Percentiles rank a stretch among this genome's conserved stretches.
Evolutionary conservation across 2,888 invertebrate species (phyloP).

Genomic region (Julus scandinavius): DNA sequence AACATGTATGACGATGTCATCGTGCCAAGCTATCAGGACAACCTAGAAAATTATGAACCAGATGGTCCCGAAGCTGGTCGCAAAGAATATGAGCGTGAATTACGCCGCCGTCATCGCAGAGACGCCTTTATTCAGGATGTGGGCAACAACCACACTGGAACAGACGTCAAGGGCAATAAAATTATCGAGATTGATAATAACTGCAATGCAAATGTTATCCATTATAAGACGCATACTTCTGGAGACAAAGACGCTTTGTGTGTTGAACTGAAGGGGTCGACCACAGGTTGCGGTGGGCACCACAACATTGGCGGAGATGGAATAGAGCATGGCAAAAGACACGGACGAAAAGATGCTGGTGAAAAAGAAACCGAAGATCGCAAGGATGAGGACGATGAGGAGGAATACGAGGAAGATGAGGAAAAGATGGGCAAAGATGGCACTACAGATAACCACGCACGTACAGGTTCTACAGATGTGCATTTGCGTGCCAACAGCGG

Average conservation of each 20-base stretch:
- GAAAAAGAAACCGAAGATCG: conserved; percentile 62
- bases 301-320: not conserved
- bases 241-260: conserved; percentile 54
- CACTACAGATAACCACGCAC: conserved; percentile 36
- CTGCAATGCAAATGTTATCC: conserved; percentile 60
- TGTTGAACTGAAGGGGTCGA: conserved; percentile 40
- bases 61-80: conserved; percentile 69
- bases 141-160: conserved; percentile 57
- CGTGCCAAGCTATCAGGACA: conserved; percentile 68
- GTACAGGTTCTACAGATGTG: not conserved
- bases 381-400: conserved; percentile 56
- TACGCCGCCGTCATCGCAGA: conserved; percentile 58
- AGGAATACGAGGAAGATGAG: conserved; percentile 63
- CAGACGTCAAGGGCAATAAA: conserved; percentile 59
- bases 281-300: not conserved
- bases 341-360: conserved; percentile 61
- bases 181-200: conserved; percentile 59
- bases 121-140: conserved; percentile 61
- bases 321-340: conserved; percentile 24
- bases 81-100: conserved; percentile 45
- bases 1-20: conserved; percentile 66
- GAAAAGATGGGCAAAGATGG: conserved; percentile 64
- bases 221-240: conserved; percentile 49
- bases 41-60: conserved; percentile 77
- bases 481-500: conserved; percentile 51